A percentile compares a stretch with the other conserved stretches of the same genome.
Conservation (phyloP, 2,797 vertebrate species). For the Melanotaenia pygmaea region DNA sequence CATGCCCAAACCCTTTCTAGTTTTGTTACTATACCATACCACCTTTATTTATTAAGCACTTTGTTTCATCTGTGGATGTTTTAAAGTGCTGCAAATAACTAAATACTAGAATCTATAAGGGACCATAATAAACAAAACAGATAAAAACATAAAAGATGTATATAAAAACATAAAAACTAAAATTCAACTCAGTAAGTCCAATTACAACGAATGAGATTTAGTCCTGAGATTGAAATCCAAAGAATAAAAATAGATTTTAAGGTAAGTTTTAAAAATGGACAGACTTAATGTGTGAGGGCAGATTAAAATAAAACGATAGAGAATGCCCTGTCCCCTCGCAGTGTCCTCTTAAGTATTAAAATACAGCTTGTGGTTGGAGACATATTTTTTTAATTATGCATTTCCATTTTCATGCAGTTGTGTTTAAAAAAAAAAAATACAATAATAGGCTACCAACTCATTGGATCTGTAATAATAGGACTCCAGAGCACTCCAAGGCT, state of each 20-base stretch:
- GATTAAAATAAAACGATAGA: not conserved
- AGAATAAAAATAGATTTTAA: not conserved
- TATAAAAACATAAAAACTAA: not conserved
- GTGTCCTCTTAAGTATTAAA: not conserved
- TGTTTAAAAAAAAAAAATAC: not conserved
- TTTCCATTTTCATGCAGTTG: not conserved
- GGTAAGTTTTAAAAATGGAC: not conserved
- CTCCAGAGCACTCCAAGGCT: not conserved
- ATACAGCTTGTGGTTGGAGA: not conserved
- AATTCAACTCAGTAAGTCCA: not conserved
- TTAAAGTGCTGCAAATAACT: no score
- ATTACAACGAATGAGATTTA: not conserved
- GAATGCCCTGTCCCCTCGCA: not conserved
- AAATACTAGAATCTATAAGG: not conserved
- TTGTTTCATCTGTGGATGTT: not conserved
- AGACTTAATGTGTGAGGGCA: not conserved
- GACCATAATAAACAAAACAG: not conserved
- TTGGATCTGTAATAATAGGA: constrained; percentile 1
- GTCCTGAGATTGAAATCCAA: not conserved
- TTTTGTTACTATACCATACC: not conserved
- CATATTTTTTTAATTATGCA: not conserved
- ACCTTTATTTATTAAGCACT: not conserved
- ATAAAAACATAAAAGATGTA: not conserved
- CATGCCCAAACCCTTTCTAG: not conserved
- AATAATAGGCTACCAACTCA: not conserved